phyloP scores from a whole-genome alignment of 35 echinoderm and acorn worm genomes.

The Ophioderma brevispina region DNA sequence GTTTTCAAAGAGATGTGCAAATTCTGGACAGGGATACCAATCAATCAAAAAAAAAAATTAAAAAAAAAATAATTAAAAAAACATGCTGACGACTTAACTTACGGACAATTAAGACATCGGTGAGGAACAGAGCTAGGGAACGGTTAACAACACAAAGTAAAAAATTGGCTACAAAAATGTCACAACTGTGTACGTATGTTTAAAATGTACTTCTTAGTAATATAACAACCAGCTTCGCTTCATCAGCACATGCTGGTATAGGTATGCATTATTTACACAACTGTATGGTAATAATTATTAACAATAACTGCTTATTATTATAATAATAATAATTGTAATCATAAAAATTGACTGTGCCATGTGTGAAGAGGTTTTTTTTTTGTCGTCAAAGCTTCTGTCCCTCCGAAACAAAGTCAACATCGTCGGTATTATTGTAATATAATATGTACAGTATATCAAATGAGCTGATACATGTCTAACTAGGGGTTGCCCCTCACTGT shows the following conservation, averaged over 20 bases:
- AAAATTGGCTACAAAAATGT: conserved; percentile 4
- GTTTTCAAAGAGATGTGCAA: too few species aligned
- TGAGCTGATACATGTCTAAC: background rate
- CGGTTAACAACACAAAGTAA: conserved; percentile 6
- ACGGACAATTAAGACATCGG: background rate
- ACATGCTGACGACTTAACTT: background rate
- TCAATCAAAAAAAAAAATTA: background rate
- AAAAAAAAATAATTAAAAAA: background rate
- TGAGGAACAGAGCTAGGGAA: background rate
- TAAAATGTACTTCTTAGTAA: conserved; percentile 7
- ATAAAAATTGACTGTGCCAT: background rate
- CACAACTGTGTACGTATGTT: background rate
- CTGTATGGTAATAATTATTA: background rate
- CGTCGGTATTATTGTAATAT: background rate
- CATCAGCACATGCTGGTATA: background rate
- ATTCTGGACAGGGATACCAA: too few species aligned
- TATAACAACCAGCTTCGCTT: background rate
- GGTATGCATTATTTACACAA: background rate
- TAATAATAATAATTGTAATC: background rate
- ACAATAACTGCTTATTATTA: background rate
- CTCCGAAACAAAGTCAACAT: background rate
- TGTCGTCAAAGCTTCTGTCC: background rate
- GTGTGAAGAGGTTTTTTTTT: background rate
- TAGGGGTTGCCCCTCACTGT: conserved; percentile 4
- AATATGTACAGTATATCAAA: conserved; percentile 2